Conservation (phyloP, 92 coral and sea anemone species). For the Epizoanthus stellaris region DNA sequence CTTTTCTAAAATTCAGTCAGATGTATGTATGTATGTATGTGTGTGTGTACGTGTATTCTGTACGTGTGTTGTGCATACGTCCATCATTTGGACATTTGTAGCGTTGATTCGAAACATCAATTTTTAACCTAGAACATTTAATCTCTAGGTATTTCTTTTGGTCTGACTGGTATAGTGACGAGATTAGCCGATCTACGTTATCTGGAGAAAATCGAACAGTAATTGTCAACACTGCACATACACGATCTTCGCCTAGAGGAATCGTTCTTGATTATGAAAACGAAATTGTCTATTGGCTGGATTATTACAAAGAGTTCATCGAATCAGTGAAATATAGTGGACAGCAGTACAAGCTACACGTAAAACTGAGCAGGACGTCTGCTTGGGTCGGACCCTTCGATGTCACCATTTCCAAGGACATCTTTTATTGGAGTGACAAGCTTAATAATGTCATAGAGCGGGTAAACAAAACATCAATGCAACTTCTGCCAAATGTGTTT, state of each 20-base stretch:
- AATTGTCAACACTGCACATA: neutral
- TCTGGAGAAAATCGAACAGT: conserved; percentile 24
- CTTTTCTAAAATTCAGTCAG: too few relatives aligned
- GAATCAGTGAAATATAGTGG: conserved; percentile 7
- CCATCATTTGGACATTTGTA: neutral
- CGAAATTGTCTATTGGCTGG: conserved; percentile 12
- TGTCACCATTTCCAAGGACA: conserved; percentile 9
- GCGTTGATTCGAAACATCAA: neutral
- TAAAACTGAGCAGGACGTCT: neutral
- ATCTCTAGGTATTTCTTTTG: conserved; percentile 21
- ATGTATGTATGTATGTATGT: neutral
- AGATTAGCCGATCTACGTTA: conserved; percentile 25
- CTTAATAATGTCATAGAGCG: neutral
- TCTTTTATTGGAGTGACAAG: conserved; percentile 21
- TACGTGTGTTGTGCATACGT: neutral
- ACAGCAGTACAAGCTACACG: neutral
- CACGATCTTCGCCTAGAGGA: neutral
- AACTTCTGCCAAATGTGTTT: conserved; percentile 11
- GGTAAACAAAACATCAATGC: conserved; percentile 22
- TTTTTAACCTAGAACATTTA: neutral
- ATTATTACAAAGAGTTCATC: neutral
- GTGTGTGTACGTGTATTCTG: neutral
- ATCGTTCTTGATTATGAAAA: conserved; percentile 31
- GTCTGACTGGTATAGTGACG: neutral
- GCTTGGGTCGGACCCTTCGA: neutral